phyloP scores from a whole-genome alignment of 2,113 vertebrate species.

The Aramus guarauna region DNA sequence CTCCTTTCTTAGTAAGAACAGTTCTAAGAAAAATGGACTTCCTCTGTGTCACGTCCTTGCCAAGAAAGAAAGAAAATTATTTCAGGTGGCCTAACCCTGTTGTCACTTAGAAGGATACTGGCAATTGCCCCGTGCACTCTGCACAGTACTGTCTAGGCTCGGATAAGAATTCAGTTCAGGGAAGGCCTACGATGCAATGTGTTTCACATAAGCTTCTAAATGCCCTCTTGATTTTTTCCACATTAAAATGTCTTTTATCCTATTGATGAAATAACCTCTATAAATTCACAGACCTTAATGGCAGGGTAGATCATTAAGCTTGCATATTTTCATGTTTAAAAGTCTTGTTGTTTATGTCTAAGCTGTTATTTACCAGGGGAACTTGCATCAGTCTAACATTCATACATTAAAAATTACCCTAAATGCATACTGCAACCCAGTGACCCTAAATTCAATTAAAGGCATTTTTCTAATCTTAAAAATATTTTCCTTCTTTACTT shows the following conservation, averaged over 20 bases:
- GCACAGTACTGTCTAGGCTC: background rate
- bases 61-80: background rate
- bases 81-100: background rate
- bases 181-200: background rate
- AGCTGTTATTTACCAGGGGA: constrained; percentile 20
- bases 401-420: constrained; percentile 42
- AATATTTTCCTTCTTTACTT: constrained; percentile 28
- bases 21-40: background rate
- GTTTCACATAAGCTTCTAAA: constrained; percentile 15
- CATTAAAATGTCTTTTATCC: background rate
- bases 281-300: constrained; percentile 27
- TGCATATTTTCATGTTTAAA: constrained; percentile 18
- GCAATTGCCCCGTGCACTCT: fast-evolving
- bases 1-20: background rate
- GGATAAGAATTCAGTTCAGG: background rate
- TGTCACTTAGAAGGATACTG: background rate
- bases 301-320: constrained; percentile 3
- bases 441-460: constrained; percentile 37
- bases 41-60: background rate
- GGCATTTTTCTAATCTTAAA: background rate
- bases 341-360: constrained; percentile 10
- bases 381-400: constrained; percentile 1
- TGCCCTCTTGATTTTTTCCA: constrained; percentile 14
- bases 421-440: constrained; percentile 21
- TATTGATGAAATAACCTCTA: constrained; percentile 8